These are phyloP conservation scores for Glossophaga mutica DNA, from an alignment of 2,797 vertebrate species.

Conservation along the genomic window DNA sequence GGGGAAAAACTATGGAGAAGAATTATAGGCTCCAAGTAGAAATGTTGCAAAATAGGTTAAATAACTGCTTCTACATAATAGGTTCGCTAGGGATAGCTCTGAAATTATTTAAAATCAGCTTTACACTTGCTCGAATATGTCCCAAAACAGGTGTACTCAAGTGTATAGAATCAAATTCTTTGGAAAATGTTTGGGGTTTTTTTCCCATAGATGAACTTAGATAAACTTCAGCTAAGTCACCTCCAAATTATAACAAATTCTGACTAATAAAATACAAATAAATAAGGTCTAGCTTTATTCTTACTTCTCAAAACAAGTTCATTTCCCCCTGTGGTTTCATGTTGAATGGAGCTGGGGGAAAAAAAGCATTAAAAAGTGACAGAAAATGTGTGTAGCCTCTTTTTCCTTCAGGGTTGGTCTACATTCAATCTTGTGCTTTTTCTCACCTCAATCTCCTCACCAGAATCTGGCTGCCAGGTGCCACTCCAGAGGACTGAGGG, in stretches of 20 bases:
- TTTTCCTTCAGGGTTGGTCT: neutral
- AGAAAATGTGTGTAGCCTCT: neutral
- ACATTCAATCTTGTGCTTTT: neutral
- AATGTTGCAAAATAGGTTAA: neutral
- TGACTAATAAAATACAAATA: constrained; percentile 58
- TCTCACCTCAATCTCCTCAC: neutral
- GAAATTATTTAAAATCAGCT: neutral
- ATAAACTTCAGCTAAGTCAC: constrained; percentile 37
- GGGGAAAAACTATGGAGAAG: neutral
- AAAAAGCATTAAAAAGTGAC: neutral
- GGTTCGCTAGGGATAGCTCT: neutral
- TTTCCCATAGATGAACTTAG: constrained; percentile 24
- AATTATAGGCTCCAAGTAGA: neutral
- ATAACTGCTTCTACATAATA: neutral
- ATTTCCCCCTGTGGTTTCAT: neutral
- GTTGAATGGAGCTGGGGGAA: neutral
- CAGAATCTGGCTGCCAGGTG: neutral
- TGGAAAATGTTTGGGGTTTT: neutral
- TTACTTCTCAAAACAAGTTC: constrained; percentile 29
- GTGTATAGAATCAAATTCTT: constrained; percentile 15
- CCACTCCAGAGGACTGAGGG: neutral
- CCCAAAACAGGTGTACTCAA: neutral
- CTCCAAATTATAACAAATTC: constrained; percentile 57
- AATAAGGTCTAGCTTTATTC: constrained; percentile 46
- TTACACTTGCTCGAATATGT: neutral